A percentile compares a stretch with the other conserved stretches of the same genome.
Conservation (phyloP, 2,888 invertebrate genomes). For the Emmelina monodactyla region DNA sequence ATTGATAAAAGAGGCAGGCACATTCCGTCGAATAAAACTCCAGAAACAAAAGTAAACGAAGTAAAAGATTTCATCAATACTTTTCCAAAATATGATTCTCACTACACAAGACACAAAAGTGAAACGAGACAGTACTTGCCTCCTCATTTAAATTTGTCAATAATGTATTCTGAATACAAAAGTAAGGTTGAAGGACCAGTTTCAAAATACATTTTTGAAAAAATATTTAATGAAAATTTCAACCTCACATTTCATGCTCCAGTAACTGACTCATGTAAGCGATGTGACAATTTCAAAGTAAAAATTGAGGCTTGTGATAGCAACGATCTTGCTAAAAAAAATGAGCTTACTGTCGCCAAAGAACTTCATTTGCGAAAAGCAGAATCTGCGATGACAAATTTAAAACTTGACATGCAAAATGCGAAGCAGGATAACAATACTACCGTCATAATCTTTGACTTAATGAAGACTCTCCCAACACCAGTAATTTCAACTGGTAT, state of each 20-base stretch:
- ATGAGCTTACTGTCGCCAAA: conserved; percentile 7
- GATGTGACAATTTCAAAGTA: conserved; percentile 2
- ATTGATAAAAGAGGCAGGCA: conserved; percentile 15
- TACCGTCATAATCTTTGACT: conserved; percentile 16
- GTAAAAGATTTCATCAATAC: conserved; percentile 15
- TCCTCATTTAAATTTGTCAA: conserved; percentile 8
- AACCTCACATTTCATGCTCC: conserved; percentile 6
- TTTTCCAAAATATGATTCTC: conserved; percentile 14
- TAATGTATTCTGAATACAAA: conserved; percentile 11
- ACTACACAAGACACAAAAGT: conserved; percentile 14
- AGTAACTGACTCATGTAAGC: conserved; percentile 2
- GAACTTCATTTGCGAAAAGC: conserved; percentile 9
- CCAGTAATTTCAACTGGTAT: conserved; percentile 17
- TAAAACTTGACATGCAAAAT: conserved; percentile 11
- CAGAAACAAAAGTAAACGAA: conserved; percentile 10
- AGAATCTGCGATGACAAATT: conserved; percentile 13
- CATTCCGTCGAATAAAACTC: conserved; percentile 15
- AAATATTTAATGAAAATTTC: conserved; percentile 8
- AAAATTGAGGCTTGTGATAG: conserved; percentile 7
- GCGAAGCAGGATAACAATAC: conserved; percentile 11
- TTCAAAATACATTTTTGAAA: conserved; percentile 9
- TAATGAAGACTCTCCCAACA: conserved; percentile 18
- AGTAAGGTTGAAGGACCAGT: conserved; percentile 7
- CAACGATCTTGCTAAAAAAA: conserved; percentile 5
- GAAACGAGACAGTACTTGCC: conserved; percentile 8